phyloP scores from a whole-genome alignment of 2,888 invertebrate genomes.

The Tipula vernalis region DNA sequence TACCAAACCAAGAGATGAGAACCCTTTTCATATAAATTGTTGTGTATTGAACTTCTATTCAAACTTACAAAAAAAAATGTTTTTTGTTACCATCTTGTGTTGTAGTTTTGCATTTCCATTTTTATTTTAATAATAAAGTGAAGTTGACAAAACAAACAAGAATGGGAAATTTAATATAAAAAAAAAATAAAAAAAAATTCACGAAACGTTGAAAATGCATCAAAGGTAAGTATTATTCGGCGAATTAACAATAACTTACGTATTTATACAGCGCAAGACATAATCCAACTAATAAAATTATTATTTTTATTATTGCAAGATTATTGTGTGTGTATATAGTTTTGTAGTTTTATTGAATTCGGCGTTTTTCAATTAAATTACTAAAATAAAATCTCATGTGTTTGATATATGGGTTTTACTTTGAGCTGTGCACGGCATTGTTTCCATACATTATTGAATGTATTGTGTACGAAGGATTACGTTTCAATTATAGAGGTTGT shows the following conservation, averaged over 20 bases:
- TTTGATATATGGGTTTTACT: neutral
- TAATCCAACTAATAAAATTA: slow-evolving; percentile 4
- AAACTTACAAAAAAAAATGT: neutral
- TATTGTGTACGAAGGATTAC: too few species aligned
- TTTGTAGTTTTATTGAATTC: neutral
- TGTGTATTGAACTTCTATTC: neutral
- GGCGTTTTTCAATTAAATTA: neutral
- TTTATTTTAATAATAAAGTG: neutral
- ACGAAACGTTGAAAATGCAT: neutral
- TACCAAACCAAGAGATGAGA: neutral
- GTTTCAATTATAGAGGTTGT: too few species aligned
- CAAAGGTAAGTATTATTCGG: neutral
- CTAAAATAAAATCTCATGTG: neutral
- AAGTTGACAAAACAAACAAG: neutral
- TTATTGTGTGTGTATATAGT: neutral
- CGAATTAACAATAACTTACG: neutral
- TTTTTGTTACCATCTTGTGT: neutral
- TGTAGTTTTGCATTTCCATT: neutral
- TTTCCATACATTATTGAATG: too few species aligned
- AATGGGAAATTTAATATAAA: neutral
- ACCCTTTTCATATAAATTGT: neutral
- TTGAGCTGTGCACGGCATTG: neutral
- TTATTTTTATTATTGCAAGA: neutral
- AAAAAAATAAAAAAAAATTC: neutral
- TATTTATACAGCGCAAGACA: neutral